Evolutionary conservation across 2,797 vertebrate genomes (phyloP).

Genomic region (Poeciliopsis infans): DNA sequence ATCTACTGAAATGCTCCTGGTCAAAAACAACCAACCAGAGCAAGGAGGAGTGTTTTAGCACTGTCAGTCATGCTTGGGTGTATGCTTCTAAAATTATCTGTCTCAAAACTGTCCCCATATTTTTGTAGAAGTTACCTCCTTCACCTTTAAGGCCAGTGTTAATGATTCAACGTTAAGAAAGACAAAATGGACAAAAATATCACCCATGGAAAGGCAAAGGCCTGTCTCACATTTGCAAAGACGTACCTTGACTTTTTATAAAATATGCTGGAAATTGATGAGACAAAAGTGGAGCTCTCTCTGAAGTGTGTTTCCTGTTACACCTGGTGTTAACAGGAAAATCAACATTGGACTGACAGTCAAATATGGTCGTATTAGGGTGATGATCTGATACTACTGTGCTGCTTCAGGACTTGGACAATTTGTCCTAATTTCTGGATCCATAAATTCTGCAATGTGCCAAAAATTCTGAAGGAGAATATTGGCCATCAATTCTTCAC

Average conservation of each 20-base stretch:
- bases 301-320: background rate
- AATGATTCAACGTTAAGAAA: background rate
- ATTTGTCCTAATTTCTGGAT: background rate
- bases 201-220: background rate
- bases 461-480: background rate
- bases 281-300: background rate
- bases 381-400: background rate
- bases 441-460: background rate
- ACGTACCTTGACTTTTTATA: background rate
- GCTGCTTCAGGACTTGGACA: background rate
- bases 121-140: too few relatives aligned
- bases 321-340: background rate
- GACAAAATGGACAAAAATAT: background rate
- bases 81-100: too few relatives aligned
- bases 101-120: too few relatives aligned
- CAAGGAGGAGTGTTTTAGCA: too few relatives aligned
- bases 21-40: too few relatives aligned
- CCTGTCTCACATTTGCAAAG: background rate
- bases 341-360: background rate
- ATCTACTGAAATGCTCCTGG: too few relatives aligned
- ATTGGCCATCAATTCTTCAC: background rate
- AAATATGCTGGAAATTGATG: background rate
- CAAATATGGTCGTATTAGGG: background rate
- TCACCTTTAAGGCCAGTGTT: background rate
- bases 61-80: too few relatives aligned